Evolutionary conservation across 2,113 vertebrate species (phyloP).

Genomic region (Toxotes jaculatrix): DNA sequence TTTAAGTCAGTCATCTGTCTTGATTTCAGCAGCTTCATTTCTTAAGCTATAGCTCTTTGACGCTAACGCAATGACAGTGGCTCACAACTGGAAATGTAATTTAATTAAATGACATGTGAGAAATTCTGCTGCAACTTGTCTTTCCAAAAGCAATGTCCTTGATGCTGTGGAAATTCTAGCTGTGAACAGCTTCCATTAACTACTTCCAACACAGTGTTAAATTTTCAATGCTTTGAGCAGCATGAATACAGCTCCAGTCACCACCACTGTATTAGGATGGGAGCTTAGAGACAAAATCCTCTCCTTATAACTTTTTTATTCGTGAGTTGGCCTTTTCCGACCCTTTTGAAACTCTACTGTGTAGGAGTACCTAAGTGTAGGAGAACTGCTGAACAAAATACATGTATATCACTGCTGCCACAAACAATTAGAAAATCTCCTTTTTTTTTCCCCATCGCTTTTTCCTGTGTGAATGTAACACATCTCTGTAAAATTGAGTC

Average conservation of each 20-base stretch:
- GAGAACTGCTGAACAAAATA: not conserved
- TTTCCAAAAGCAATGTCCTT: constrained; percentile 1
- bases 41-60: not conserved
- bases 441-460: not conserved
- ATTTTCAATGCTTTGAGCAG: not conserved
- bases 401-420: not conserved
- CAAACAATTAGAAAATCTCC: not conserved
- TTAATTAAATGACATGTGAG: not conserved
- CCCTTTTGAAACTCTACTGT: not conserved
- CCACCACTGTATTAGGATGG: not conserved
- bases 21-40: not conserved
- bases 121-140: not conserved
- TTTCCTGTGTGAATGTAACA: not conserved
- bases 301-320: not conserved
- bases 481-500: constrained; percentile 8
- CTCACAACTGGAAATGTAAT: not conserved
- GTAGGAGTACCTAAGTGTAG: not conserved
- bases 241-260: not conserved
- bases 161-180: not conserved
- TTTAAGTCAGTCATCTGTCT: not conserved
- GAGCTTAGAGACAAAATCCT: not conserved
- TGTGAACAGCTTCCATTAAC: not conserved
- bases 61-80: not conserved
- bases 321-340: not conserved
- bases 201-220: not conserved